Evolutionary conservation across 2,113 vertebrate genomes (phyloP).

Genomic region (Aix galericulata): DNA sequence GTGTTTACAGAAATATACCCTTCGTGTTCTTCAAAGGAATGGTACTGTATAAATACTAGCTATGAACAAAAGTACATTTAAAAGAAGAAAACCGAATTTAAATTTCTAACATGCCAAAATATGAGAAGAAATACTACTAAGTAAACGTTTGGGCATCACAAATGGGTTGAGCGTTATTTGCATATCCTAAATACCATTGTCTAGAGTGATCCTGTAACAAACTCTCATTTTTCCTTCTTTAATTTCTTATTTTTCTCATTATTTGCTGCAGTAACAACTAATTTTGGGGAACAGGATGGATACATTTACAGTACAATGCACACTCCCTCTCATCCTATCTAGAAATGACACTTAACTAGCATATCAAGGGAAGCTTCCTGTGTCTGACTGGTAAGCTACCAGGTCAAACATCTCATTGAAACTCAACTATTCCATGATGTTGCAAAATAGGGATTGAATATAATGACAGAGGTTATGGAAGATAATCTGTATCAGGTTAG

Average conservation of each 20-base stretch:
- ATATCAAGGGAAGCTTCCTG: background rate
- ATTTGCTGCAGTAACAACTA: too few species aligned
- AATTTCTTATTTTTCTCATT: background rate
- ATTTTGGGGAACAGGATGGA: background rate
- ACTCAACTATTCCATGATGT: background rate
- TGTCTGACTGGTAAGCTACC: background rate
- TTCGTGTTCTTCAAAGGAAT: background rate
- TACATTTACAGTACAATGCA: fast-evolving
- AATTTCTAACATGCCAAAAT: background rate
- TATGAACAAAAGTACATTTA: background rate
- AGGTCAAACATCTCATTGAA: background rate
- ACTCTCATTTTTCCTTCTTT: too few species aligned
- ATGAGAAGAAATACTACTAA: background rate
- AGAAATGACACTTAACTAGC: background rate
- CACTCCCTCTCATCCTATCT: fast-evolving
- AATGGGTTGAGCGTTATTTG: fast-evolving
- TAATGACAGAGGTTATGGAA: background rate
- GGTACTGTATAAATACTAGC: too few species aligned
- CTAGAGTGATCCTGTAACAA: background rate
- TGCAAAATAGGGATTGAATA: fast-evolving
- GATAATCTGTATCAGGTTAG: background rate
- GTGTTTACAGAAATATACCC: background rate
- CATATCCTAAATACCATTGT: too few species aligned
- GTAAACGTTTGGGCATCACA: background rate
- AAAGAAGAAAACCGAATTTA: background rate